A percentile compares a stretch with the other conserved stretches of the same genome.
Conservation (phyloP, 2,888 invertebrate species). For the Epinotia brunnichana region DNA sequence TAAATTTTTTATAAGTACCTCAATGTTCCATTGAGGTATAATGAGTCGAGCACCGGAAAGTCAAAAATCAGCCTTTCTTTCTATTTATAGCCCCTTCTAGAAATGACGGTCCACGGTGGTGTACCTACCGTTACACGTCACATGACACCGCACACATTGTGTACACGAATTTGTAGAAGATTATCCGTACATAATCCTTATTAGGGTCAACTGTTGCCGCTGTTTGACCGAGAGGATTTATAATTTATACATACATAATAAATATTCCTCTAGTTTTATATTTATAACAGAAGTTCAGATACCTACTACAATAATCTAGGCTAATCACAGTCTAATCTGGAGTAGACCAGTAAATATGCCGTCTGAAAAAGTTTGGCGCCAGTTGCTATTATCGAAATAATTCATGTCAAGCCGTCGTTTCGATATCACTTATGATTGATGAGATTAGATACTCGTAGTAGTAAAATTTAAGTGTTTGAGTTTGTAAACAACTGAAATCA, state of each 20-base stretch:
- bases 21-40: too few relatives aligned
- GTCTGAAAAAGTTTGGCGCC: conserved; percentile 32
- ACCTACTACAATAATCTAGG: not conserved
- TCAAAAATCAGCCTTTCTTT: too few relatives aligned
- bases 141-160: not conserved
- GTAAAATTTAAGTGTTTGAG: conserved; percentile 1
- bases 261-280: not conserved
- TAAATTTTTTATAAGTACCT: too few relatives aligned
- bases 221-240: not conserved
- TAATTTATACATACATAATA: too few relatives aligned
- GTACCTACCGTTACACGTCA: too few relatives aligned
- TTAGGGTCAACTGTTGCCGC: not conserved
- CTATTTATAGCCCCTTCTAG: not conserved
- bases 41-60: too few relatives aligned
- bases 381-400: conserved; percentile 27
- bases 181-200: not conserved
- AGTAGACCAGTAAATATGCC: conserved; percentile 18
- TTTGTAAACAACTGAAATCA: conserved; percentile 7
- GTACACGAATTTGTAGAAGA: not conserved
- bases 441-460: conserved; percentile 30
- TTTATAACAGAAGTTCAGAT: not conserved
- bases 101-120: not conserved
- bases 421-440: conserved; percentile 26
- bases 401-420: conserved; percentile 22
- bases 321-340: conserved; percentile 16